A percentile compares a stretch with the other conserved stretches of the same genome.
These are phyloP conservation scores for Muscicapa adusta DNA, from an alignment of 2,113 vertebrate genomes.

Conservation along the genomic window DNA sequence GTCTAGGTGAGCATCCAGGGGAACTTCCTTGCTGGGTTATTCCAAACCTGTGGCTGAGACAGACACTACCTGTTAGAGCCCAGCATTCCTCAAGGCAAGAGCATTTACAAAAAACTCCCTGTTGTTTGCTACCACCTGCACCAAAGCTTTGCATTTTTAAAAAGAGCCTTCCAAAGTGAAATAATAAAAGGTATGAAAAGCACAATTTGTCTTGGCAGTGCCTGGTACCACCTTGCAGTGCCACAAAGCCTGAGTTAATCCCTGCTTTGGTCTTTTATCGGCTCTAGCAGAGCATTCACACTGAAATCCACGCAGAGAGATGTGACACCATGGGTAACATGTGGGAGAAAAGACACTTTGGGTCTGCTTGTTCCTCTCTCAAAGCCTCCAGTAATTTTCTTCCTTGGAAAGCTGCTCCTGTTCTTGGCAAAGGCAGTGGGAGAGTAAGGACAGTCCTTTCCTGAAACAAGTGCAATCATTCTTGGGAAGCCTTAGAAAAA, in stretches of 20 bases:
- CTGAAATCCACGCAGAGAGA: background rate
- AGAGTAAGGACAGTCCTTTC: rapidly evolving
- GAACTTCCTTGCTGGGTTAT: background rate
- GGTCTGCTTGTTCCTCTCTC: background rate
- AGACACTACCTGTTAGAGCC: background rate
- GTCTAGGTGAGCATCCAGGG: background rate
- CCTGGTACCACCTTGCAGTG: background rate
- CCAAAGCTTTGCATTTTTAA: background rate
- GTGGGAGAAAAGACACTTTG: background rate
- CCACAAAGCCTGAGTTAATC: background rate
- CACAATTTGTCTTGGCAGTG: background rate
- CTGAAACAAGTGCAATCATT: background rate
- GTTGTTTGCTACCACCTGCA: background rate
- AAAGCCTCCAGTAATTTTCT: background rate
- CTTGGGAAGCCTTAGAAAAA: background rate
- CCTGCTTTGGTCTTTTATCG: background rate
- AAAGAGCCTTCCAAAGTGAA: background rate
- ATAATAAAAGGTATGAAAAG: background rate
- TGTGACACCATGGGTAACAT: background rate
- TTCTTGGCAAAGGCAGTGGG: background rate
- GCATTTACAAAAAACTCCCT: background rate
- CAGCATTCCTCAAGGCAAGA: background rate
- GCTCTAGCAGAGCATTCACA: background rate
- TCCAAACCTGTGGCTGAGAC: background rate
- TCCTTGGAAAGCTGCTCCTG: background rate